Conservation (phyloP, 2,797 vertebrate genomes). For the Tragopan temminckii region DNA sequence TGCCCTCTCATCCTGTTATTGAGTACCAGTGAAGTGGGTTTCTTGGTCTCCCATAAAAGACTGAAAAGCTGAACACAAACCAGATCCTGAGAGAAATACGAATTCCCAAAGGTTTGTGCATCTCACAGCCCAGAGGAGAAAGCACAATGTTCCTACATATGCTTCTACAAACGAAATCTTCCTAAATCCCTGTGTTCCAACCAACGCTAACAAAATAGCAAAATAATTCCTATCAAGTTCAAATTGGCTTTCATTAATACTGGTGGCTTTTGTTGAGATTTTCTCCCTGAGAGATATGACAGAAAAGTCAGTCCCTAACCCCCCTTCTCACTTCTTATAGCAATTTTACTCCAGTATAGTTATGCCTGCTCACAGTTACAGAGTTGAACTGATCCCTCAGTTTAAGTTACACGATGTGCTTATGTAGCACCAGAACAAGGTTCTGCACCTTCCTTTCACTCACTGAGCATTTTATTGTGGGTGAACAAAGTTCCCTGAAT, state of each 20-base stretch:
- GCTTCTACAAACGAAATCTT: constrained; percentile 77
- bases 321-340: background rate
- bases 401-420: constrained; percentile 23
- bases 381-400: constrained; percentile 29
- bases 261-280: constrained; percentile 51
- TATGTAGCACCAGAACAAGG: background rate
- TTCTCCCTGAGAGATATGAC: constrained; percentile 14
- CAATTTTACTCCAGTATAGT: constrained; percentile 18
- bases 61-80: constrained; percentile 43
- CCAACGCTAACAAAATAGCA: constrained; percentile 70
- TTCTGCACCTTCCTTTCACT: constrained; percentile 5
- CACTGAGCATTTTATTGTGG: background rate
- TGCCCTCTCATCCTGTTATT: constrained; percentile 55
- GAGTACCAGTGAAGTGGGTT: constrained; percentile 12
- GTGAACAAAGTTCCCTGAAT: background rate
- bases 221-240: constrained; percentile 62
- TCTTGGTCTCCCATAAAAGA: constrained; percentile 57
- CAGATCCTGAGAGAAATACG: constrained; percentile 27
- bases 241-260: constrained; percentile 63
- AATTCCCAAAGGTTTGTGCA: constrained; percentile 57
- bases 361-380: constrained; percentile 5
- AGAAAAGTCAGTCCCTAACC: constrained; percentile 46
- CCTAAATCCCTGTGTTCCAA: constrained; percentile 75
- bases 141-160: constrained; percentile 32
- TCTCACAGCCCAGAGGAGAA: constrained; percentile 63